Base-by-base conservation (phyloP, 1,140 invertebrate genomes). In the Penaeus vannamei region DNA sequence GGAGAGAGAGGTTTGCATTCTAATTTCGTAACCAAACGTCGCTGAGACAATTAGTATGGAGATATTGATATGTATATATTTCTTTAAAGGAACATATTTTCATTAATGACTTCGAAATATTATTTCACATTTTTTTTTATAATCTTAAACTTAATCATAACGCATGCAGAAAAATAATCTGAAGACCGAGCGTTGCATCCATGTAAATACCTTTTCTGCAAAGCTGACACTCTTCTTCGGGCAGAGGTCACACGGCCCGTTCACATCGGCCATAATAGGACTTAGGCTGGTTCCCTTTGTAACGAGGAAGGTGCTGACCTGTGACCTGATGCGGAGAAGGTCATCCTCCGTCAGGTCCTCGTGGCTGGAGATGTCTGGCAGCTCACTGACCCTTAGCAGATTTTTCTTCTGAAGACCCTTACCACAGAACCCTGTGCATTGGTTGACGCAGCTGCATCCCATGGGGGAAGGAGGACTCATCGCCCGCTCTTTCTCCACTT, bases 351-450 rank as follows among this genome's bases (percentile, higher is more conserved):
- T 91, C 66, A 91, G 82, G 36, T 91, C 91, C 76, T 91, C 91
- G 66, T 91, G 91, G 91, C 92, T 92, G 32, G 91, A 90, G 23
- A 92, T 90, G 26, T 90, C 89, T 85, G 89, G 85, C 84, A 96
- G 94, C 36, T 95, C 95, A 92, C 95, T 96, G 64, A 95, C 94
- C 92, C 96, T 96, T 64, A 96, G 93, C 91, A 96, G 96, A 89
- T 96, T 96, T 92, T 96, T 96, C 81, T 96, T 92, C 91, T 96
- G 95, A 36, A 91, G 86, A 53, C 91, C 91, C 76, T 90, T 91
- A 19, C 86, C 87, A 72, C 91, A 91, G 81, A 91, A 91, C 42
- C 91, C 91, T 10, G 91, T 91, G 64, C 91, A 91, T n/a, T 88
- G 80, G 72, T 83, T 91, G 23, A 91, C 86, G 69, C 91, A 91